phyloP scores from a whole-genome alignment of 2,888 invertebrate genomes.

The Galerucella pusilla region DNA sequence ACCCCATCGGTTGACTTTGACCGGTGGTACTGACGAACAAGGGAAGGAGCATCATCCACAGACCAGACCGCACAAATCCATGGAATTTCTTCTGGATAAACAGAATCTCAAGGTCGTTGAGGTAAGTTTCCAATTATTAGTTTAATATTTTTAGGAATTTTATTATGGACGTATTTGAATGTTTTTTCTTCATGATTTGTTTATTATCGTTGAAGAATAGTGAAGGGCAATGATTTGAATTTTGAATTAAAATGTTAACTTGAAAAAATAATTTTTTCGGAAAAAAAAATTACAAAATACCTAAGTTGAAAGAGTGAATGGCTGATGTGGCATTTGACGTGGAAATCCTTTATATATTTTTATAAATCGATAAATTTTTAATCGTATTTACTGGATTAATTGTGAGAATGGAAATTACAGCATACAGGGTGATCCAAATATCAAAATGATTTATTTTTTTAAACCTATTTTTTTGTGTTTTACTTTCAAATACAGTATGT shows the following conservation, averaged over 20 bases:
- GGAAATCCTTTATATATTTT: not conserved
- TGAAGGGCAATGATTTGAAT: no score
- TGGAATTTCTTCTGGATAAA: constrained; percentile 95
- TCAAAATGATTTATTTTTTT: no score
- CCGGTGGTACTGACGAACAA: constrained; percentile 65
- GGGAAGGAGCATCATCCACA: constrained; percentile 52
- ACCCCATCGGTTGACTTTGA: constrained; percentile 65
- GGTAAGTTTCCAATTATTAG: constrained; percentile 36
- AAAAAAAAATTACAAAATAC: not conserved
- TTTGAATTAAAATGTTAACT: no score
- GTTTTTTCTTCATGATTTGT: no score
- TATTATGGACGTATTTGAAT: no score
- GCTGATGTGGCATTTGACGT: not conserved
- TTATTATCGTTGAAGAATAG: no score
- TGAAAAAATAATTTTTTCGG: no score
- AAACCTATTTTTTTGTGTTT: no score
- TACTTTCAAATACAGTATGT: no score
- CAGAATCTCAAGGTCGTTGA: constrained; percentile 82
- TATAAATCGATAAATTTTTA: not conserved
- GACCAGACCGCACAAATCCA: constrained; percentile 82
- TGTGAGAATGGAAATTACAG: no score
- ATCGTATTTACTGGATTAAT: not conserved
- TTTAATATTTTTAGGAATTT: not conserved
- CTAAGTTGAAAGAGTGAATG: not conserved
- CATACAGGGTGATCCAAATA: not conserved